Evolutionary conservation across 2,888 invertebrate species (phyloP).

Genomic region (Orthonevra nobilis): DNA sequence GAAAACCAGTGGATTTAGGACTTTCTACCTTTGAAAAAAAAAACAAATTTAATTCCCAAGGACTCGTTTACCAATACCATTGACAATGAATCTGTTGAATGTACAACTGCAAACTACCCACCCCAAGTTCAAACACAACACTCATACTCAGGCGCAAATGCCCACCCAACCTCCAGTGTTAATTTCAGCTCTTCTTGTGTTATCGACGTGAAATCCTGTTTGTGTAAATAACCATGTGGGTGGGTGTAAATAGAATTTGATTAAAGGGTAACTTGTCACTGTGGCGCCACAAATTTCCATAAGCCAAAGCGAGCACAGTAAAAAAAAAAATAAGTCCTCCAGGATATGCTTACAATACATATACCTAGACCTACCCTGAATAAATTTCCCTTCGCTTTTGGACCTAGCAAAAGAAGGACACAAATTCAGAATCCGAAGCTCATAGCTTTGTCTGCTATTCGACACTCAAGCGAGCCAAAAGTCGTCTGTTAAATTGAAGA

Average conservation of each 20-base stretch:
- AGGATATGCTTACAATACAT: slow-evolving; percentile 15
- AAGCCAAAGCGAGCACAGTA: slow-evolving; percentile 43
- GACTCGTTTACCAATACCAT: slow-evolving; percentile 5
- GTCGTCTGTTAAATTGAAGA: slow-evolving; percentile 32
- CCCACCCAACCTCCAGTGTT: slow-evolving; percentile 40
- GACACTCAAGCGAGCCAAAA: slow-evolving; percentile 9
- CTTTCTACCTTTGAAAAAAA: slow-evolving; percentile 23
- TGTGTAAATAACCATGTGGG: slow-evolving; percentile 70
- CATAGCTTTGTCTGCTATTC: background rate
- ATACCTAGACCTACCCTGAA: slow-evolving; percentile 23
- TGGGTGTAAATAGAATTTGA: slow-evolving; percentile 78
- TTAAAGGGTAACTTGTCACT: slow-evolving; percentile 75
- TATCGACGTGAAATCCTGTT: slow-evolving; percentile 70
- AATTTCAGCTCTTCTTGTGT: slow-evolving; percentile 66
- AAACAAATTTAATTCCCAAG: slow-evolving; percentile 32
- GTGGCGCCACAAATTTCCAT: slow-evolving; percentile 75
- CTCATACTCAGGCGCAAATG: background rate
- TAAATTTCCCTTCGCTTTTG: slow-evolving; percentile 46
- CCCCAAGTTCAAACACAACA: slow-evolving; percentile 4
- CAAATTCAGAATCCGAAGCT: no score
- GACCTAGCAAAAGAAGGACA: slow-evolving; percentile 42
- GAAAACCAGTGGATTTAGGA: slow-evolving; percentile 30
- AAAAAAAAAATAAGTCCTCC: slow-evolving; percentile 10
- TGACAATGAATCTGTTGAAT: slow-evolving; percentile 11
- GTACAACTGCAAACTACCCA: background rate